phyloP scores from a whole-genome alignment of 2,888 invertebrate genomes.

The Crossocerus cetratus region DNA sequence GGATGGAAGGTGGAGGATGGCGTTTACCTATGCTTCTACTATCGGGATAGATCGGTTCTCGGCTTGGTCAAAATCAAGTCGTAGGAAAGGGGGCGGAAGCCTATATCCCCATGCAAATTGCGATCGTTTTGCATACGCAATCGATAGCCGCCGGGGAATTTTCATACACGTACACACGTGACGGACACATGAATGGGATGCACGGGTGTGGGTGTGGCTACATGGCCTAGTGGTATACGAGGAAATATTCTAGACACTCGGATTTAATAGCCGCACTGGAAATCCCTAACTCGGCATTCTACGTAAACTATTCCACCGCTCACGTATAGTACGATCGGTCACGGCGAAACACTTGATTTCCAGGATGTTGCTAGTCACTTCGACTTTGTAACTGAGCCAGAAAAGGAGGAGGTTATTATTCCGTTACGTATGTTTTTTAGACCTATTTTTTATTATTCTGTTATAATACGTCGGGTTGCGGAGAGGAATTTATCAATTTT shows the following conservation, averaged over 20 bases:
- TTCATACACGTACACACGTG: conserved; percentile 23
- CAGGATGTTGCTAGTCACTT: no score
- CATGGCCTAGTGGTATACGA: neutral
- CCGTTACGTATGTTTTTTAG: no score
- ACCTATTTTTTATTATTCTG: no score
- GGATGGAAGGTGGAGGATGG: neutral
- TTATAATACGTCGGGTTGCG: no score
- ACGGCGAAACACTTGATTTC: neutral
- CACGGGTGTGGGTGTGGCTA: no score
- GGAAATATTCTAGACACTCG: neutral
- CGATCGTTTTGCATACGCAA: conserved; percentile 52
- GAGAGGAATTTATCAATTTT: neutral
- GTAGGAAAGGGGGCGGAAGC: conserved; percentile 19
- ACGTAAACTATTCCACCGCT: neutral
- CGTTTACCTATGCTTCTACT: neutral
- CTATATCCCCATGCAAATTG: conserved; percentile 54
- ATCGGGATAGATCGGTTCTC: conserved; percentile 2
- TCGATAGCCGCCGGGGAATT: conserved; percentile 49
- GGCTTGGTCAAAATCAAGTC: conserved; percentile 34
- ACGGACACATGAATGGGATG: neutral
- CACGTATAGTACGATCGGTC: neutral
- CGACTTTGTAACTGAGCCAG: no score
- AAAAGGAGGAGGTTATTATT: no score
- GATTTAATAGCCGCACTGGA: neutral
- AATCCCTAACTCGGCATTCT: neutral